phyloP scores from a whole-genome alignment of 2,797 vertebrate species.

The Babyrousa celebensis region DNA sequence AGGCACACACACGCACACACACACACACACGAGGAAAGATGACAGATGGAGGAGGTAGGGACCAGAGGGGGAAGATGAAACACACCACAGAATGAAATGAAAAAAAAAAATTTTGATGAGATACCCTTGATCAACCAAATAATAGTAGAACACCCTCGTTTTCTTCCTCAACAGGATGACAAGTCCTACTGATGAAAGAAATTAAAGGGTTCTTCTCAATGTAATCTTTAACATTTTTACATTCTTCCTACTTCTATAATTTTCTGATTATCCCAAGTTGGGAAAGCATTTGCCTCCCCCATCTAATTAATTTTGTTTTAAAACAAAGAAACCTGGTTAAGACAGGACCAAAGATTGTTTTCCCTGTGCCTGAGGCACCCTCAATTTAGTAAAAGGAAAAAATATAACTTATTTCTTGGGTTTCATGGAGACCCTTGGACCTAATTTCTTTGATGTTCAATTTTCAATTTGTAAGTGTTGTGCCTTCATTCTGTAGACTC shows the following conservation, averaged over 20 bases:
- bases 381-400: conserved; percentile 43
- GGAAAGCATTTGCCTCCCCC: background rate
- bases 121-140: background rate
- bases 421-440: conserved; percentile 3
- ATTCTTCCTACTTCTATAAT: conserved; percentile 25
- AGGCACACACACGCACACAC: no score
- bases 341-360: background rate
- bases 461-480: conserved; percentile 30
- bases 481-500: background rate
- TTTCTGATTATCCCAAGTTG: background rate
- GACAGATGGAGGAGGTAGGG: background rate
- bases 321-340: conserved; percentile 58
- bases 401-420: conserved; percentile 35
- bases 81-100: background rate
- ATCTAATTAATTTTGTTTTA: conserved; percentile 39
- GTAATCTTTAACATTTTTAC: background rate
- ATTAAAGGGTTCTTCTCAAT: background rate
- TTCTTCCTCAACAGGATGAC: background rate
- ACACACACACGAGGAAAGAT: background rate
- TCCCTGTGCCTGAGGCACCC: background rate
- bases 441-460: background rate
- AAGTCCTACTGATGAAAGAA: background rate
- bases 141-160: conserved; percentile 26
- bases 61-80: conserved; percentile 1
- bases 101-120: background rate